Base-by-base conservation (phyloP, 2,888 invertebrate species). In the Coecobrya sp. region DNA sequence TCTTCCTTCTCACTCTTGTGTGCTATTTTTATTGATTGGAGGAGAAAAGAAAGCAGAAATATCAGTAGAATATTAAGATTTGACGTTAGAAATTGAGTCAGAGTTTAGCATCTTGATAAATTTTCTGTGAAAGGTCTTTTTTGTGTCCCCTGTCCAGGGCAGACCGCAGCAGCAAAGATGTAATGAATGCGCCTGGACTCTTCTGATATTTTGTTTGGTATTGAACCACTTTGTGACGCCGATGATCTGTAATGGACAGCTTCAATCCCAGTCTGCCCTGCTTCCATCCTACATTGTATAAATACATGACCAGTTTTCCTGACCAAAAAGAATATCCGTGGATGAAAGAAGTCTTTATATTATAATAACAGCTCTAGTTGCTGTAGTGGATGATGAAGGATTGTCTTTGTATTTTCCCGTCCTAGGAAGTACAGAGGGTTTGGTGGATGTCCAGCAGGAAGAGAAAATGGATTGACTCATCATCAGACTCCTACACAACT, bases 201-300 rank as follows among this genome's bases (percentile, higher is more conserved):
- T 11, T 7, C 27, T 65, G 27, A 70, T 36, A 70, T 36, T 70
- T 70, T 70, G 36, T n/a, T 36, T 62, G 59, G 59, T 19, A 36
- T 7, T 36, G 22, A 10, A 11, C n/a, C 25, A 13, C n/a, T n/a
- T 16, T 25, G 16, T 70, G 65, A 0, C 13, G 65, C 3, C 36
- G 70, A 70, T 70, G 70, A 70, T 42, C 70, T 70, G 70, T 70
- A 70, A 70, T 70, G 70, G 70, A 70, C 70, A 70, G 70, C 36
- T 70, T 22, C 11, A 36, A 70, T 70, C 70, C 30, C n/a, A n/a
- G n/a, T 70, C 70, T 36, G 36, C 13, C 30, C n/a, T 36, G 7
- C 22, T 70, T 70, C 70, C 65, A 2, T 27, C 19, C 65, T 27
- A 7, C 49, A 7, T 49, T n/a, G n/a, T n/a, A n/a, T n/a, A n/a